Evolutionary conservation across 2,888 invertebrate species (phyloP).

Genomic region (Stenchaetothrips biformis): DNA sequence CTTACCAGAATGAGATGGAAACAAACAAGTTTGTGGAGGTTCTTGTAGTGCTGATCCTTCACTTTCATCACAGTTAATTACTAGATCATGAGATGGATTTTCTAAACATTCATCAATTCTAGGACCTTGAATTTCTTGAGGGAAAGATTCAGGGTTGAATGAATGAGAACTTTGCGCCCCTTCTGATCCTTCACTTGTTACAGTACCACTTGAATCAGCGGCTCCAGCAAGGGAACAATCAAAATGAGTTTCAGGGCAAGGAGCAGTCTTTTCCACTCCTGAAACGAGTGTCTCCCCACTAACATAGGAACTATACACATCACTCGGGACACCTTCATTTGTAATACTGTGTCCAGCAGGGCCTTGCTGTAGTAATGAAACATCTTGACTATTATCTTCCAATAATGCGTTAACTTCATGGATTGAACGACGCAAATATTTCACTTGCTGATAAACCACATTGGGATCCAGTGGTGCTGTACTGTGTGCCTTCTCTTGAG

Average conservation of each 20-base stretch:
- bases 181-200: too few relatives aligned
- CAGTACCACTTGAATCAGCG: too few relatives aligned
- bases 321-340: neutral
- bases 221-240: neutral
- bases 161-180: too few relatives aligned
- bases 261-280: neutral
- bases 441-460: conserved; percentile 67
- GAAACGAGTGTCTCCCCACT: neutral
- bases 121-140: neutral
- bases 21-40: too few relatives aligned
- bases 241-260: neutral
- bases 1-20: too few relatives aligned
- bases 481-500: neutral
- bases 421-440: conserved; percentile 66
- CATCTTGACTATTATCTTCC: conserved; percentile 41
- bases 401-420: conserved; percentile 66
- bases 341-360: conserved; percentile 24
- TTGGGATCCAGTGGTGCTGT: neutral
- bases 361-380: conserved; percentile 30
- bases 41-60: neutral
- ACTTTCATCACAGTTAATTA: neutral
- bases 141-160: too few relatives aligned
- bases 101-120: neutral
- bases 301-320: neutral
- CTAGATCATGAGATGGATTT: neutral